Conservation (phyloP, 37 sponge, comb jelly and placozoan species). For the Aplysina aerophoba region DNA sequence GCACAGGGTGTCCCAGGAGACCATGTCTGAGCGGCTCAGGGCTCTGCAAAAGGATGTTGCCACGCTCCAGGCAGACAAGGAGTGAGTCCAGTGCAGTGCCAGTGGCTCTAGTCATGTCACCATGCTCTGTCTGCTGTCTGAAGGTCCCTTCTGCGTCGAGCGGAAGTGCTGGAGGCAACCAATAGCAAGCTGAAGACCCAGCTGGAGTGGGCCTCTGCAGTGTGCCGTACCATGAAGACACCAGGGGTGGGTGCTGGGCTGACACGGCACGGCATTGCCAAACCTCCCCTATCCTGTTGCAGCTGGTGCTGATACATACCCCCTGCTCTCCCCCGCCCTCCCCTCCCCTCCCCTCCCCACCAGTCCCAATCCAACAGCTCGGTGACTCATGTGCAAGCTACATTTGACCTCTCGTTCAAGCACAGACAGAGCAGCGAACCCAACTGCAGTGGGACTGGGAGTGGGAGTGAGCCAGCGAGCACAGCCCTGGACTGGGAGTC, state of each 20-base stretch:
- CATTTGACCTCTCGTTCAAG: constrained; percentile 7
- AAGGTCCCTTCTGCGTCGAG: neutral
- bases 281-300: no score
- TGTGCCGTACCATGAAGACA: neutral
- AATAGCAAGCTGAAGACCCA: constrained; percentile 1
- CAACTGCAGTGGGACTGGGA: neutral
- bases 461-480: neutral
- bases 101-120: neutral
- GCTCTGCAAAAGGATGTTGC: constrained; percentile 17
- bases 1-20: neutral
- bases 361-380: neutral
- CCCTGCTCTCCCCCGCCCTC: neutral
- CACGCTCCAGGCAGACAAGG: constrained; percentile 9
- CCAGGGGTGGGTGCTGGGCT: no score
- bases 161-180: constrained; percentile 1
- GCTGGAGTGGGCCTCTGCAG: constrained; percentile 23
- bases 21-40: constrained; percentile 6
- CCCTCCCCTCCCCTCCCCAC: neutral
- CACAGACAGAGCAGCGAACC: neutral
- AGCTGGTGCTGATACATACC: neutral
- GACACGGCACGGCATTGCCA: no score
- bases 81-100: neutral
- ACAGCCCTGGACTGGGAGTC: neutral
- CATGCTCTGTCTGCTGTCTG: neutral
- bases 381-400: constrained; percentile 31